Base-by-base conservation (phyloP, 1,140 invertebrate genomes). In the Tenebrio molitor region DNA sequence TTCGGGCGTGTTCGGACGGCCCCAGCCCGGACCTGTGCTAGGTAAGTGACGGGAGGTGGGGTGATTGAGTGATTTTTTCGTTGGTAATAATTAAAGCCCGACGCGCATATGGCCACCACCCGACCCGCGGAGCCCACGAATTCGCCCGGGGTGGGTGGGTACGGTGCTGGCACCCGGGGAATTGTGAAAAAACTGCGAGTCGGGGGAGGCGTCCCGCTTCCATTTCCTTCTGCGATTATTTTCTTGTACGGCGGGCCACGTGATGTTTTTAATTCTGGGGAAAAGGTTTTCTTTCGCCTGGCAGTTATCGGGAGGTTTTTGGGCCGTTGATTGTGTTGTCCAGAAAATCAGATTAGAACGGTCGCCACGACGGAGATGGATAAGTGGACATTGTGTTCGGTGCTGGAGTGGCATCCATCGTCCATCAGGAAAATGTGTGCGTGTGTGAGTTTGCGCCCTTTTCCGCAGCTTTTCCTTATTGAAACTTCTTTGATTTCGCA, bases 341-440 rank as follows among this genome's bases (percentile, higher is more conserved):
- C 25, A 15, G 41, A 16, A 29, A 68, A 68, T 68, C 66, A 34
- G 66, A 68, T 68, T 68, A 68, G 66, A 68, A 68, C 66, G 42
- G n/a, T 53, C 4, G 68, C 46, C 58, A 58, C 62, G 68, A 70
- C 46, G 68, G 58, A 62, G 58, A 70, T 70, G 68, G 68, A 70
- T 70, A 70, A 70, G 68, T 70, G 68, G 68, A 70, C 68, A 70
- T 70, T 70, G 68, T 70, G 68, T 29, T 58, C 12, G n/a, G 16
- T 50, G 44, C 16, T 50, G 44, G 44, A 50, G 44, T 50, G 44
- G 19, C 44, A 19, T 44, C 16, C 41, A 44, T 50, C 14, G 50
- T 58, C 5, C n/a, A n/a, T n/a, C 25, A 58, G n/a, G 21, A 29
- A 53, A 58, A 58, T 58, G 50, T 58, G 50, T 58, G 44, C n/a